Base-by-base conservation (phyloP, 1,140 invertebrate species). In the Bombus ignitus region DNA sequence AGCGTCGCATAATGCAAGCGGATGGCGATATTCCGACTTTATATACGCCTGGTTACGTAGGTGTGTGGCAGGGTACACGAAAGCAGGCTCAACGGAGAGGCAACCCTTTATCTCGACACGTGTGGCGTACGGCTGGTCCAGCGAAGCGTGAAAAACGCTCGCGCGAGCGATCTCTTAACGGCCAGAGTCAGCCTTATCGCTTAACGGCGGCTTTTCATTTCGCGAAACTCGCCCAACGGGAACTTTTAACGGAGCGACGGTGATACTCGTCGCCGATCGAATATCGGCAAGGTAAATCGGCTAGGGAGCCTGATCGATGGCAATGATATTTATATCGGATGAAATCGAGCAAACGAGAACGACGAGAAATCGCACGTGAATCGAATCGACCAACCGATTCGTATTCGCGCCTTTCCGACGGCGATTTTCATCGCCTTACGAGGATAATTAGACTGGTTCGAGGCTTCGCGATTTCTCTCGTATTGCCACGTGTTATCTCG, bases 151-250 rank as follows among this genome's bases (percentile, higher is more conserved):
- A 90, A 90, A 89, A 90, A 90, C 81, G 78, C 78, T 83, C 70
- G 83, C 78, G 83, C 88, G 88, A 75, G n/a, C 88, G 87, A 89
- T 88, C 88, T 86, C 83, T 83, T 77, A 85, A 86, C 85, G 62
- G 57, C 81, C 88, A 32, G 18, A 53, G 73, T 77, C 53, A 83
- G 42, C 76, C 82, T 90, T 89, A 90, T 89, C 89, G 86, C 66
- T 77, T 89, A 77, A 90, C 79, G 89, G 78, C 81, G 82, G 80
- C 83, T 90, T 90, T 90, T 90, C 89, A 85, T 88, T 90, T 90
- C 85, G 81, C 81, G 62, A 83, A 76, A 90, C 78, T 84, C 81
- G 53, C 83, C 65, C 77, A 89, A 89, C 88, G 80, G 80, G 15
- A 73, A 35, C 44, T 78, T 79, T 87, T 83, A 73, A 77, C 42